Evolutionary conservation across 2,113 vertebrate genomes (phyloP), one percentile per base, ranked within the genome.

Genomic region (Onychostruthus taczanowskii): DNA sequence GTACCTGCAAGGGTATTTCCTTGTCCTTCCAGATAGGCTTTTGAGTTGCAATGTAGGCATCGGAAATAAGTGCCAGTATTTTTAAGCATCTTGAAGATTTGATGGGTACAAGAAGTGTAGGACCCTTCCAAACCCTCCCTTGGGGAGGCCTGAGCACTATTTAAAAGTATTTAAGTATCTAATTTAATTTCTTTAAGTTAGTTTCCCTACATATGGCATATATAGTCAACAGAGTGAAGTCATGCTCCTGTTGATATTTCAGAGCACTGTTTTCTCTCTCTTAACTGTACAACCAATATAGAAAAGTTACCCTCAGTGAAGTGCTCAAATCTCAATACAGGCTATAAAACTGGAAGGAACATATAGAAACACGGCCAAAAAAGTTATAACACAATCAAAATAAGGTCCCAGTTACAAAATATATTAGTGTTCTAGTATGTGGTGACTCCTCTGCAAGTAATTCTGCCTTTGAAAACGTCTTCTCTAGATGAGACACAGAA

Each of bases 391-490:
- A 33, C 28, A 63, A 37, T 26, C 2, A 11, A 67, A 72, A 31
- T 30, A 41, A 49, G 17, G 6, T 63, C 41, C 46, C 16, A 11
- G 4, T 78, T 63, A 37, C 30, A 63, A 67, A 80, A 74, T 18
- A 20, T 21, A 0, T 39, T 39, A 39, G 35, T 63, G 27, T 31
- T 92, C 2, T 56, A 49, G 35, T 12, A 43, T 0, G 0, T 28
- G 23, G 22, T 67, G 35, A 17, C 9, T 84, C 28, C 17, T 87
- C 31, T 81, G 31, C 13, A 78, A 47, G 19, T 63, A 3, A 50
- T 67, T 69, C 35, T 92, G 64, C 12, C 43, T 95, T 93, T 66
- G 28, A 28, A 24, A 84, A 63, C 9, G 3, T 64, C 6, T 46
- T 53, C 33, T 74, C 15, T 55, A 44, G 39, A 10, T 61, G 44